Conservation (phyloP, 2,888 invertebrate genomes). For the Athalia circularis region DNA sequence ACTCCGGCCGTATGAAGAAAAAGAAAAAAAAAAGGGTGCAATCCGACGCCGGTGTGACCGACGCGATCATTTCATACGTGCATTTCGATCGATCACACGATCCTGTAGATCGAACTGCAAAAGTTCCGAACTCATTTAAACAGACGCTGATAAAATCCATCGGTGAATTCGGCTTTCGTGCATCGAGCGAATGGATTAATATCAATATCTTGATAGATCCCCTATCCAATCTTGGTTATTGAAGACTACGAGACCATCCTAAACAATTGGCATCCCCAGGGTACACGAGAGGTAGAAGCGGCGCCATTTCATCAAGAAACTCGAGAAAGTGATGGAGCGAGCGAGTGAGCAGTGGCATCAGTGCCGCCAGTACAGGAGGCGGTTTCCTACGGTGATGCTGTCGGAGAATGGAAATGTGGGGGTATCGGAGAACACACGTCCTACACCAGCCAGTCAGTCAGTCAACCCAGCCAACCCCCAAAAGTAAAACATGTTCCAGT, state of each 20-base stretch:
- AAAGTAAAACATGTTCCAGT: slow-evolving; percentile 35
- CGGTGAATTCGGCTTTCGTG: slow-evolving; percentile 5
- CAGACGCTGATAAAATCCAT: neutral
- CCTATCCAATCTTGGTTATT: slow-evolving; percentile 66
- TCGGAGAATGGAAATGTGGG: slow-evolving; percentile 33
- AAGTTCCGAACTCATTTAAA: neutral
- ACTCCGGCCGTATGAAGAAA: too few relatives aligned
- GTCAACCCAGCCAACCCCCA: slow-evolving; percentile 35
- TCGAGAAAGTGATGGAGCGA: slow-evolving; percentile 9
- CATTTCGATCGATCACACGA: too few relatives aligned
- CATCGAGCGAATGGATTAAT: slow-evolving; percentile 40
- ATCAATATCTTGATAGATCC: slow-evolving; percentile 57
- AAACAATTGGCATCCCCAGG: slow-evolving; percentile 62
- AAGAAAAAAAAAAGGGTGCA: too few relatives aligned
- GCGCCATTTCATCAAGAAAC: slow-evolving; percentile 66
- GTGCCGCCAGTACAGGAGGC: slow-evolving; percentile 10
- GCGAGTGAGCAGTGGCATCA: neutral
- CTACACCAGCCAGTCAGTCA: slow-evolving; percentile 28
- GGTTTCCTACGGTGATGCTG: slow-evolving; percentile 14
- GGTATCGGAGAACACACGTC: slow-evolving; percentile 33
- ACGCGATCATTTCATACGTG: too few relatives aligned
- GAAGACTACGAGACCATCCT: slow-evolving; percentile 61
- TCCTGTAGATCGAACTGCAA: too few relatives aligned
- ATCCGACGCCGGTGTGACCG: too few relatives aligned
- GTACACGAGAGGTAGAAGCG: slow-evolving; percentile 53